Evolutionary conservation across 2,113 vertebrate species (phyloP).

Genomic region (Lichenostomus cassidix): DNA sequence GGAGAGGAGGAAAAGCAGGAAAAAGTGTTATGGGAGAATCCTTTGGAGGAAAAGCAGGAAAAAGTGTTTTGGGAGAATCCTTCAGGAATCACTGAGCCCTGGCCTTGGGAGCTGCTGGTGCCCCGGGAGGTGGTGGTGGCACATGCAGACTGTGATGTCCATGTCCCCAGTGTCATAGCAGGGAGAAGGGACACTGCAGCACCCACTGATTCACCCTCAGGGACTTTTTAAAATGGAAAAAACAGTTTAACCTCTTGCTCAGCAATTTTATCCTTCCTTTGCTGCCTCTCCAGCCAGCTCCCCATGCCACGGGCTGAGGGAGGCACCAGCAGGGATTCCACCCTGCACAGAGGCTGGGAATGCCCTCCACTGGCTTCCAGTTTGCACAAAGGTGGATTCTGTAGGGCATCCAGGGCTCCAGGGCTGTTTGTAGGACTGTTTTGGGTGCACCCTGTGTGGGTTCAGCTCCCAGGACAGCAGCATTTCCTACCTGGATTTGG

Average conservation of each 20-base stretch:
- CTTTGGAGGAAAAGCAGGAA: not conserved
- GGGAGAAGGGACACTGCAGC: not conserved
- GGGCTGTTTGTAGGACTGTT: not conserved
- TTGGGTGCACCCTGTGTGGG: fast-evolving
- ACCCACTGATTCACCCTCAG: not conserved
- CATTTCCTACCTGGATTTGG: slow-evolving; percentile 87
- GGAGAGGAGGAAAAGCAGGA: not conserved
- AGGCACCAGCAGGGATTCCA: not conserved
- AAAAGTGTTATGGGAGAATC: no score
- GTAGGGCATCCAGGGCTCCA: fast-evolving
- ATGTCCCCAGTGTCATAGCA: not conserved
- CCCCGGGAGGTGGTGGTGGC: not conserved
- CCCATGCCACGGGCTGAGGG: not conserved
- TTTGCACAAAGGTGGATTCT: not conserved
- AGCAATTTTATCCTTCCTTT: not conserved
- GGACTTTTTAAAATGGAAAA: not conserved
- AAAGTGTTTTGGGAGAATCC: not conserved
- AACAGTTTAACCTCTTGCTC: not conserved
- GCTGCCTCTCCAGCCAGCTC: not conserved
- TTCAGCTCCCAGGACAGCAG: not conserved
- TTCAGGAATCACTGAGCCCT: fast-evolving
- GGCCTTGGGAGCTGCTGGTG: not conserved
- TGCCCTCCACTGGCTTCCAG: not conserved
- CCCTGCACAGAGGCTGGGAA: fast-evolving
- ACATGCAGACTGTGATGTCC: not conserved